Percentiles rank a stretch among this genome's conserved stretches.
phyloP scores from a whole-genome alignment of 2,113 vertebrate genomes.

The Apodemus speciosus region DNA sequence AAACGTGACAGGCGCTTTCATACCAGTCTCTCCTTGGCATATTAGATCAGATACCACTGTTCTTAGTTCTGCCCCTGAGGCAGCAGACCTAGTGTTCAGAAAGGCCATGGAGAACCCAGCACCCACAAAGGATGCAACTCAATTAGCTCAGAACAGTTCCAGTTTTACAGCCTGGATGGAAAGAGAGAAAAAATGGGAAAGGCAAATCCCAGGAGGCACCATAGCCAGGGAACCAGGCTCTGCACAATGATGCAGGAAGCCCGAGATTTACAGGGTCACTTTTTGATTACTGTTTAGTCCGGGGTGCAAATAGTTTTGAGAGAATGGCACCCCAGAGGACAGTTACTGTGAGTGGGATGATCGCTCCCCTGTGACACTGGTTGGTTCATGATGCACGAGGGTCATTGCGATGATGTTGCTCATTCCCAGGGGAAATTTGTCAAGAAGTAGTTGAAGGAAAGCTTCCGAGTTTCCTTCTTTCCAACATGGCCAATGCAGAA shows the following conservation, averaged over 20 bases:
- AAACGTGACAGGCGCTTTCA: conserved; percentile 30
- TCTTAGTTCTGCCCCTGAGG: conserved; percentile 51
- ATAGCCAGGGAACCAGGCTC: not conserved
- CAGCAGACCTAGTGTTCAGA: conserved; percentile 37
- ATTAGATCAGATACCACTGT: not conserved
- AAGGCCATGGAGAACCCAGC: conserved; percentile 35
- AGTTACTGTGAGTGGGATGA: not conserved
- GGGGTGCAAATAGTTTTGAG: conserved; percentile 41
- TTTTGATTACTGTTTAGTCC: conserved; percentile 69
- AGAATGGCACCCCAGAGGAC: conserved; percentile 39
- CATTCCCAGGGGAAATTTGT: not conserved
- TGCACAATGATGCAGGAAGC: conserved; percentile 35
- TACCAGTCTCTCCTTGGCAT: conserved; percentile 27
- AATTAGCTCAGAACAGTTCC: conserved; percentile 64
- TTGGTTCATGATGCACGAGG: not conserved
- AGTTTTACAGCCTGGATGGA: conserved; percentile 41
- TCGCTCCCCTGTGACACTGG: not conserved
- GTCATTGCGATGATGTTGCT: not conserved
- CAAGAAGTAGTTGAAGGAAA: not conserved
- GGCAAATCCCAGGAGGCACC: conserved; percentile 44
- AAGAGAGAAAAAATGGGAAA: not conserved
- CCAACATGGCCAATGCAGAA: not conserved
- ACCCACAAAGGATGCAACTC: conserved; percentile 57
- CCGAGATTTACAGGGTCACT: conserved; percentile 52
- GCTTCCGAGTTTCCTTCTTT: not conserved